Evolutionary conservation across 2,888 invertebrate genomes (phyloP), one percentile per base, ranked within the genome.

Genomic region (Sarcophaga subvicina): DNA sequence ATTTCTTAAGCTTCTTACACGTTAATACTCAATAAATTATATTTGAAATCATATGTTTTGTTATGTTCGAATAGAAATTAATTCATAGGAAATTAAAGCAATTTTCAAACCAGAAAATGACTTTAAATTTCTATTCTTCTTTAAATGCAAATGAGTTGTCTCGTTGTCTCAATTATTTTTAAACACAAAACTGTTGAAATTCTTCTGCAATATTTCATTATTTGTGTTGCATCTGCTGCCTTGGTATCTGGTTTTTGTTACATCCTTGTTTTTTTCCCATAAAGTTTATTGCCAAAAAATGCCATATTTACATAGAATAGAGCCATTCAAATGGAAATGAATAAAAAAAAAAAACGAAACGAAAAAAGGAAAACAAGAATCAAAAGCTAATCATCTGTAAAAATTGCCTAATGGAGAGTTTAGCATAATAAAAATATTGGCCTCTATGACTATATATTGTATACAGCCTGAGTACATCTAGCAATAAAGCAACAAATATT

Each of bases 361-460:
- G 45, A 10, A 22, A 69, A 79, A 71, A 47, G 78, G 71, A 79
- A 62, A 71, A 27, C 60, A 66, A 17, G 54, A 54, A 54, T 54
- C 54, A 54, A 54, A 71, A 80, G 67, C 54, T 82, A 86, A 86
- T 86, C 86, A 80, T 80, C 83, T 80, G 83, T 79, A 72, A 83
- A 83, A 83, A 86, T 86, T 86, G 86, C 76, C 76, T 86, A 86
- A 86, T 86, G 83, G 80, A 80, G 86, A 86, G 86, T 76, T 83
- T 76, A 86, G 72, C 83, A 83, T 80, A 80, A 83, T 76, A 86
- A 80, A 83, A 86, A n/a, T 78, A 72, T 73, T 49, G 71, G 79
- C 62, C 78, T 79, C 27, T 73, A 59, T 62, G 54, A 17, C 4
- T 54, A 54, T 14, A 54, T 14, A 54, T 5, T 5, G 17, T 54